Base-by-base conservation (phyloP, 2,113 vertebrate genomes). In the Brachyhypopomus occidentalis region DNA sequence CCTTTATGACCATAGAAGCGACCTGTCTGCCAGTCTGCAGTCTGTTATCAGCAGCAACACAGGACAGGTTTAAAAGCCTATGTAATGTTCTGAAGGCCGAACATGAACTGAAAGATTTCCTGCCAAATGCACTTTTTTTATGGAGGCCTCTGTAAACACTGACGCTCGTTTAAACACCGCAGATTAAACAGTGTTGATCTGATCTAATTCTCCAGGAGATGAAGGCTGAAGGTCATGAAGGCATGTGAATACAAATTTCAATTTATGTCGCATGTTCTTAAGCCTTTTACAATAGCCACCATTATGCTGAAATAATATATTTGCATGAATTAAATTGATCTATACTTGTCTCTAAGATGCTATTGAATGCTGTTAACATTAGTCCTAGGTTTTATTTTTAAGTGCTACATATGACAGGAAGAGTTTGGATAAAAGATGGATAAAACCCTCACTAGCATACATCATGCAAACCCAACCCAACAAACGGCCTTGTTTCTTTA, bases 81-180 rank as follows among this genome's bases (percentile, higher is more conserved):
- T 62, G 71, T 36, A 34, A 23, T 71, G 36, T 66, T 73, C 59
- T 72, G 16, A 70, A 72, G 69, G 30, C 60, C 34, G 83, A 84
- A 79, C 81, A 78, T 38, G 52, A 58, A 25, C 4, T 76, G 55
- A 73, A 63, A 74, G 52, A 72, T 27, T 67, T 36, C 60, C 72
- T 75, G 56, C 52, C 76, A 64, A 52, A 20, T 41, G 64, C 63
- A 70, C 56, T 30, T 34, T 56, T 71, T 75, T 55, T 41, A 77
- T 62, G 36, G 25, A 62, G 79, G 77, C 22, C 69, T 82, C 60
- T 78, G 67, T 86, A 82, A 85, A 84, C 70, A 77, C 41, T 12
- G n/a, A 45, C 64, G 71, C 76, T 72, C 19, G 66, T 79, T 72
- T 30, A 67, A 66, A 72, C 38, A 64, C 41, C 34, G 59, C 45